These are phyloP conservation scores for Autographa gamma DNA, from an alignment of 2,888 invertebrate species.

Conservation along the genomic window DNA sequence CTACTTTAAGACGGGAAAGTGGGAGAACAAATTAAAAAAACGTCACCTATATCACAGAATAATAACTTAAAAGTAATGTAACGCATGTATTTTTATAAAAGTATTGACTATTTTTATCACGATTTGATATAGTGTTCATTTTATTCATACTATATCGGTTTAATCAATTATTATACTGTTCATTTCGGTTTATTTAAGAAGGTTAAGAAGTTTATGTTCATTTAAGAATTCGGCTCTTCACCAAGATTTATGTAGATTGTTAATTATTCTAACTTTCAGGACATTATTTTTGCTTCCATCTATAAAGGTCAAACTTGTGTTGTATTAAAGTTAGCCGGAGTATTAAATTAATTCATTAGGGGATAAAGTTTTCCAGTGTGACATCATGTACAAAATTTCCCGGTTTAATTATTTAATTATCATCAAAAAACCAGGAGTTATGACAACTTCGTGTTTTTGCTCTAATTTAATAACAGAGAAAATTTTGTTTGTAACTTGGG, in stretches of 20 bases:
- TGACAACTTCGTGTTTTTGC: background rate
- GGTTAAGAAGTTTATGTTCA: no score
- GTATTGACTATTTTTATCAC: no score
- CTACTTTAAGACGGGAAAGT: no score
- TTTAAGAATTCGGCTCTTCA: background rate
- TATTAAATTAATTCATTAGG: constrained; percentile 8
- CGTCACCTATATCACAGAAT: no score
- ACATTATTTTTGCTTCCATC: background rate
- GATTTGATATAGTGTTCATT: no score
- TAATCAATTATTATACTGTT: no score
- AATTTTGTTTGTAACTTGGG: background rate
- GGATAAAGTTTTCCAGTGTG: constrained; percentile 19
- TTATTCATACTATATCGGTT: no score
- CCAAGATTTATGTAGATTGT: background rate
- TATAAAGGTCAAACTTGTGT: background rate
- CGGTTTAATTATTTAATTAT: constrained; percentile 1
- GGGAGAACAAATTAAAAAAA: no score
- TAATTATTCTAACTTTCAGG: background rate
- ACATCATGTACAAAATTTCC: constrained; percentile 14
- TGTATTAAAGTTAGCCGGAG: background rate
- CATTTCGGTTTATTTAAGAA: no score
- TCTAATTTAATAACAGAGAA: background rate
- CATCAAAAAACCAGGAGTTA: constrained; percentile 1
- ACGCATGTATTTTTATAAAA: no score
- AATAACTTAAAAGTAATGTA: no score